phyloP scores from a whole-genome alignment of 2,888 invertebrate genomes.

The Rhagium mordax region DNA sequence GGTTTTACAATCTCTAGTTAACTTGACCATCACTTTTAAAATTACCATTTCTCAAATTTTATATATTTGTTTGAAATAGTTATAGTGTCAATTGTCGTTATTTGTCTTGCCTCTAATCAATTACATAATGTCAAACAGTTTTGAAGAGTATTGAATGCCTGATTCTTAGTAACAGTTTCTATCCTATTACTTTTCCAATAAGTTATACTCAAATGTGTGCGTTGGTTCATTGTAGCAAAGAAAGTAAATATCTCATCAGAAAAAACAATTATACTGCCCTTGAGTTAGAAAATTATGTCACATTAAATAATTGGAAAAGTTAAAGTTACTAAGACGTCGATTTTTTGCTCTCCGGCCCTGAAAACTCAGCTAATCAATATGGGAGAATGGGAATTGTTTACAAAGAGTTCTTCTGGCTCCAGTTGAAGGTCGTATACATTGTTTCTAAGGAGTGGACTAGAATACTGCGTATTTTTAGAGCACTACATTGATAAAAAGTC shows the following conservation, averaged over 20 bases:
- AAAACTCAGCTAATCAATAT: slow-evolving; percentile 35
- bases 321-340: background rate
- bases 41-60: too few species aligned
- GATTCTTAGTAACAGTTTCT: too few species aligned
- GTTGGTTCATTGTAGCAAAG: too few species aligned
- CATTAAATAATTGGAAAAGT: background rate
- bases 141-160: too few species aligned
- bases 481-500: background rate
- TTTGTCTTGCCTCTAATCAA: too few species aligned
- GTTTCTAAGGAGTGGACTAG: slow-evolving; percentile 21
- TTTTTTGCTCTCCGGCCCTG: slow-evolving; percentile 3
- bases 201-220: too few species aligned
- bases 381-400: slow-evolving; percentile 50
- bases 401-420: slow-evolving; percentile 28
- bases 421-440: slow-evolving; percentile 38
- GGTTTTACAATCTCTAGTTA: too few species aligned
- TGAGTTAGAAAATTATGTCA: background rate
- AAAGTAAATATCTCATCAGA: background rate
- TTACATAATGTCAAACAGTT: too few species aligned
- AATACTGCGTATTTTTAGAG: slow-evolving; percentile 20
- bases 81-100: too few species aligned
- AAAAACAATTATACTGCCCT: background rate
- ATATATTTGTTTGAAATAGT: too few species aligned
- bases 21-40: too few species aligned
- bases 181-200: too few species aligned